These are phyloP conservation scores for Alitta virens DNA, from an alignment of 2,888 invertebrate species.

Conservation along the genomic window DNA sequence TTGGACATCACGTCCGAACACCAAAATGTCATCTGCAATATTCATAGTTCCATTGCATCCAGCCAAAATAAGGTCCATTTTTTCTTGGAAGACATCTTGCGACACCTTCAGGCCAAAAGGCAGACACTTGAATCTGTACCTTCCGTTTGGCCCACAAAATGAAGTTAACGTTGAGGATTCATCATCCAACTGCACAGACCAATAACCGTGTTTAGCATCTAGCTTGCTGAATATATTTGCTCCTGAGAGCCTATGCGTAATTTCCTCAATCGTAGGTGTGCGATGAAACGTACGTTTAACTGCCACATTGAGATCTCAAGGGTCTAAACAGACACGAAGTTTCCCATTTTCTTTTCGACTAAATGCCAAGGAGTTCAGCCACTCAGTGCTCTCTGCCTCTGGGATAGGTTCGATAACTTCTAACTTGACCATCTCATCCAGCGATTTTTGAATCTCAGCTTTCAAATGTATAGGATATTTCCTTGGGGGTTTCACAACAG, in stretches of 20 bases:
- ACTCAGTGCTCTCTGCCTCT: neutral
- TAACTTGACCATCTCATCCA: neutral
- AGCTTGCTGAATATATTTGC: constrained; percentile 19
- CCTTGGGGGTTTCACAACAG: too few relatives aligned
- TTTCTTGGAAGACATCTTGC: constrained; percentile 25
- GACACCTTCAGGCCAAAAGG: constrained; percentile 22
- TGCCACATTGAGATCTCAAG: neutral
- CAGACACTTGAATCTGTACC: constrained; percentile 20
- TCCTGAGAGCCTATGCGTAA: neutral
- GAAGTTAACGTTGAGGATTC: constrained; percentile 21
- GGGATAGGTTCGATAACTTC: constrained; percentile 2
- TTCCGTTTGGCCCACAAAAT: constrained; percentile 22
- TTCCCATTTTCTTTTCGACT: neutral
- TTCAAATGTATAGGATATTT: too few relatives aligned
- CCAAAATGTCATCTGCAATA: constrained; percentile 13
- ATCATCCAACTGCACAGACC: constrained; percentile 19
- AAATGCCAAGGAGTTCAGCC: neutral
- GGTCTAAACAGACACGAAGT: neutral
- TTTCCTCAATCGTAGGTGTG: neutral
- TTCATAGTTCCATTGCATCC: neutral
- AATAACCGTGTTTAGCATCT: constrained; percentile 29
- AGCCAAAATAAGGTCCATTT: constrained; percentile 25
- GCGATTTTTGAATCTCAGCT: neutral
- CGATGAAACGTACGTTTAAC: neutral
- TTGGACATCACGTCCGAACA: neutral